Percentiles rank a stretch among this genome's conserved stretches.
Evolutionary conservation across 92 coral and sea anemone species (phyloP).

Genomic region (Parazoanthus atlanticus): DNA sequence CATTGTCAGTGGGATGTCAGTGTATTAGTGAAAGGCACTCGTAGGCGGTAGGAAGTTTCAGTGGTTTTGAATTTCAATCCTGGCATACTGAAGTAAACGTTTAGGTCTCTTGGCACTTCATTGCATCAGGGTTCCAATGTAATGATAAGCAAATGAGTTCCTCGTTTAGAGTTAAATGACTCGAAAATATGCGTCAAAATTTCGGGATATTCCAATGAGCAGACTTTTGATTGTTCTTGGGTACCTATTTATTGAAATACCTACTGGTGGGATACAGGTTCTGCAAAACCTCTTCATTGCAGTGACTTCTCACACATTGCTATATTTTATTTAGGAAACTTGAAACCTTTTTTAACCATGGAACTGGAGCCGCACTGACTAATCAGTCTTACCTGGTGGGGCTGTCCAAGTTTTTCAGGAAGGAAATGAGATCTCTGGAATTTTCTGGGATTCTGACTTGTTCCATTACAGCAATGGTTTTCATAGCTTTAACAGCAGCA

Average conservation of each 20-base stretch:
- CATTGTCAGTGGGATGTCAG: conserved; percentile 4
- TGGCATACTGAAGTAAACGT: conserved; percentile 5
- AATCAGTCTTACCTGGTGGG: conserved; percentile 37
- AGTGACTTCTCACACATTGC: neutral
- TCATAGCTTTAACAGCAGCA: conserved; percentile 58
- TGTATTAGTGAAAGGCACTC: conserved; percentile 24
- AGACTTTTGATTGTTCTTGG: conserved; percentile 11
- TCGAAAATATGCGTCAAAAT: neutral
- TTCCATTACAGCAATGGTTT: conserved; percentile 40
- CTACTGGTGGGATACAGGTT: neutral
- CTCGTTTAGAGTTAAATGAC: neutral
- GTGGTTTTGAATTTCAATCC: conserved; percentile 8
- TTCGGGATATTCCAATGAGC: neutral
- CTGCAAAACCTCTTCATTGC: conserved; percentile 6
- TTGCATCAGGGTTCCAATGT: conserved; percentile 3
- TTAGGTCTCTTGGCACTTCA: conserved; percentile 9
- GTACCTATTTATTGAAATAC: neutral
- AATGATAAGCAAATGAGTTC: neutral
- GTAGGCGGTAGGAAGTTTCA: neutral
- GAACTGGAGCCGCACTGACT: neutral
- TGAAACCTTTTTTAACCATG: neutral
- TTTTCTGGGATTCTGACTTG: conserved; percentile 16
- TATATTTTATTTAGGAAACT: conserved; percentile 1
- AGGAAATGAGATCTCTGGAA: conserved; percentile 24
- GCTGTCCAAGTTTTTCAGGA: conserved; percentile 37